Percentiles rank a stretch among this genome's conserved stretches.
Conservation (phyloP, 2,797 vertebrate genomes). For the Mormyrops boulengeri region DNA sequence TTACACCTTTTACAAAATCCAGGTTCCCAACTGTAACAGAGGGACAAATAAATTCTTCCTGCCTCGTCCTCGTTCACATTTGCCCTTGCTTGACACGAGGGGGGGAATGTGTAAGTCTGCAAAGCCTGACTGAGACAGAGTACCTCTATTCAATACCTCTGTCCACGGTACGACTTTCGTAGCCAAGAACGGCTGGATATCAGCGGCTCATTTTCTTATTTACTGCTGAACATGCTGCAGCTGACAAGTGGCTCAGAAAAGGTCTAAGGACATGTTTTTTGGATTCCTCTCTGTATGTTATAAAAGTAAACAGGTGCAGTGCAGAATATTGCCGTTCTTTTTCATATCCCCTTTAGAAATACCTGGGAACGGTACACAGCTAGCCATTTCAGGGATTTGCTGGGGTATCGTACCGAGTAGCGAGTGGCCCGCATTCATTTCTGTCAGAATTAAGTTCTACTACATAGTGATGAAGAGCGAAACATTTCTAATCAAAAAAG, state of each 20-base stretch:
- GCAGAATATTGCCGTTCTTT: not conserved
- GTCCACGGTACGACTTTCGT: not conserved
- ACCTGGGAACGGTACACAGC: not conserved
- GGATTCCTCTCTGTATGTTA: not conserved
- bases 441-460: not conserved
- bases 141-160: not conserved
- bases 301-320: not conserved
- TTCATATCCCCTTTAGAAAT: not conserved
- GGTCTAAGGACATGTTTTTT: not conserved
- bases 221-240: not conserved
- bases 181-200: not conserved
- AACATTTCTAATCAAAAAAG: conserved; percentile 43
- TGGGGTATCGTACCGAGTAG: not conserved
- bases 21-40: not conserved
- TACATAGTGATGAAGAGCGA: not conserved
- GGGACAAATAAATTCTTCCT: not conserved
- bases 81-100: not conserved
- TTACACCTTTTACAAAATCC: not conserved
- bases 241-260: not conserved
- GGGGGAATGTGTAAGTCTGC: not conserved
- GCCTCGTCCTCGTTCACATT: not conserved
- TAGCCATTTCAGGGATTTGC: not conserved
- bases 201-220: not conserved
- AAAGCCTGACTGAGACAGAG: not conserved
- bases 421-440: not conserved